Evolutionary conservation across 1,140 invertebrate genomes (phyloP).

Genomic region (Latrodectus geometricus): DNA sequence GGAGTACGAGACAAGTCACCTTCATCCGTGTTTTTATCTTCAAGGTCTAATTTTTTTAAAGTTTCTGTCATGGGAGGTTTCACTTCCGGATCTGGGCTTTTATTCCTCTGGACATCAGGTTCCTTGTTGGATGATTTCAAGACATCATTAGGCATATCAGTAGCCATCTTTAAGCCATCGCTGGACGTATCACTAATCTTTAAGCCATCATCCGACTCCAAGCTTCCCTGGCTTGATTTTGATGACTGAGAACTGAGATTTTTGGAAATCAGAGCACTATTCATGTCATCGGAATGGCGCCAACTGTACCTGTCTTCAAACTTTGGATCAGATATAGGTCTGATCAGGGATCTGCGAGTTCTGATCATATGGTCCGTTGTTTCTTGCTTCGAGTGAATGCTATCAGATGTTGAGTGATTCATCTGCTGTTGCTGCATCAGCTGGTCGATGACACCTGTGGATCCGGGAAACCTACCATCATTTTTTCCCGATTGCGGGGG

Average conservation of each 20-base stretch:
- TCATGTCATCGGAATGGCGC: not conserved
- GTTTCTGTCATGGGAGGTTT: constrained; percentile 2
- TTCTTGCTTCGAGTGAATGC: not conserved
- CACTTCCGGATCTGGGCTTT: not conserved
- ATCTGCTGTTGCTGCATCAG: constrained; percentile 38
- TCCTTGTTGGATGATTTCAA: not conserved
- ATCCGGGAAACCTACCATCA: constrained; percentile 44
- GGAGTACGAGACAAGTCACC: constrained; percentile 43
- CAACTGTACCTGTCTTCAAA: constrained; percentile 18
- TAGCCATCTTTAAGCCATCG: too few relatives aligned
- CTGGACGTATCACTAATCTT: not conserved
- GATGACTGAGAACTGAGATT: not conserved
- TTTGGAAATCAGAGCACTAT: not conserved
- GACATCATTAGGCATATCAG: not conserved
- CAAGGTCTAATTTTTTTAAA: not conserved
- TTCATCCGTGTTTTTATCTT: constrained; percentile 14
- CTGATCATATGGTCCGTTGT: constrained; percentile 1
- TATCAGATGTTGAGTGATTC: not conserved
- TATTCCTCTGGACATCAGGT: not conserved
- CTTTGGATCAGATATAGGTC: constrained; percentile 46
- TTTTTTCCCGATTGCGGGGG: constrained; percentile 51
- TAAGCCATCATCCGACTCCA: not conserved
- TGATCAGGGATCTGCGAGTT: constrained; percentile 16
- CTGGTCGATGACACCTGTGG: constrained; percentile 30
- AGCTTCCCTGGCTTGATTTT: constrained; percentile 3